Evolutionary conservation across 2,113 vertebrate genomes (phyloP), one percentile per base, ranked within the genome.

Genomic region (Rhombomys opimus): DNA sequence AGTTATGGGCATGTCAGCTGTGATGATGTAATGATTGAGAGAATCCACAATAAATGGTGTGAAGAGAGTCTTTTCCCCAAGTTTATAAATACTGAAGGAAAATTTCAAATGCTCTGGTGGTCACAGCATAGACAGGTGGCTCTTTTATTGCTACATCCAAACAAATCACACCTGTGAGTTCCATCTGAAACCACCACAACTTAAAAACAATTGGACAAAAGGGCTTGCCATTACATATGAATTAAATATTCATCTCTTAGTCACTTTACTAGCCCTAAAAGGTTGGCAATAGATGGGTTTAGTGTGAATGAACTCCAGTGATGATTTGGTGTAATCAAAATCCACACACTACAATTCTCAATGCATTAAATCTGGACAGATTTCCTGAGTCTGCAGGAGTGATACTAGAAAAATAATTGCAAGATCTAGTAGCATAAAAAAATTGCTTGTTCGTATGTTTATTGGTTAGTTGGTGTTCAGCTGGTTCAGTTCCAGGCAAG

Each of bases 61-160:
- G 82, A 91, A 67, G 59, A 54, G 52, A 82, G 76, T 90, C 8
- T 30, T 75, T 30, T 89, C 75, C 73, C 68, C 61, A 77, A 89
- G 67, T 93, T 86, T 94, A 86, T 89, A 94, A 96, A 91, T 41
- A 50, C 23, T 70, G 80, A 59, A 87, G 57, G 65, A 90, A 90
- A 92, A 7, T 46, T 96, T 92, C 52, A 88, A 61, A 76, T 1
- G 14, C 67, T 89, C 57, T 54, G 67, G 25, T 90, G 52, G 46
- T 89, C 77, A 82, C 35, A n/a, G 54, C 22, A 88, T 63, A 95
- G 86, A 50, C 90, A 68, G 52, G 67, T 76, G 35, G 50, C 86
- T 87, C 63, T 59, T 65, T 67, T 41, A 75, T 14, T 68, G 35
- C 18, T 81, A 63, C 17, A 76, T 87, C 80, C 73, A 93, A 87